Percentiles rank a stretch among this genome's conserved stretches.
These are phyloP conservation scores for Acronicta psi DNA, from an alignment of 2,888 invertebrate genomes.

Conservation along the genomic window DNA sequence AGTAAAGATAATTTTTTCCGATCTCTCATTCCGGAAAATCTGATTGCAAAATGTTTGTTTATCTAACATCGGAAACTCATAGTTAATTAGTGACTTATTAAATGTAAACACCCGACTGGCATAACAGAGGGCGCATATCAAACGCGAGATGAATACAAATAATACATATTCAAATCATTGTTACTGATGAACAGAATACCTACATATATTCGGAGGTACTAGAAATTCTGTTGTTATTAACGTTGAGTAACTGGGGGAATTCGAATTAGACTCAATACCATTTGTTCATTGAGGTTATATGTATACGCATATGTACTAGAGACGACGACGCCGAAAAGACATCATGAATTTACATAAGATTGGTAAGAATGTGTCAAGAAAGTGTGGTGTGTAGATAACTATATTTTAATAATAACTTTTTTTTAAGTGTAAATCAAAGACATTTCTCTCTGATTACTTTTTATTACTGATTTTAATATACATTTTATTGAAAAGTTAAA, in stretches of 20 bases:
- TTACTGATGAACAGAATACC: not conserved
- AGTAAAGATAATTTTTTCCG: too few relatives aligned
- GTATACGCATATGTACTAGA: not conserved
- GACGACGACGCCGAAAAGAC: too few relatives aligned
- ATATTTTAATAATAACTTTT: too few relatives aligned
- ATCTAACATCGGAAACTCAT: not conserved
- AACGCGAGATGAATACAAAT: slow-evolving; percentile 2
- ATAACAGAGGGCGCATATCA: not conserved
- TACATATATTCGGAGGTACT: not conserved
- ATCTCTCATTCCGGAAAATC: too few relatives aligned
- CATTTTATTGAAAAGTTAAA: too few relatives aligned
- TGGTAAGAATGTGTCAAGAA: too few relatives aligned
- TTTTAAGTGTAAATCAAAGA: too few relatives aligned
- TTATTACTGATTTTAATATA: too few relatives aligned
- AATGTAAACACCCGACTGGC: not conserved
- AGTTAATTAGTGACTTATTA: not conserved
- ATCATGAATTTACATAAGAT: too few relatives aligned
- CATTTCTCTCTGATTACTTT: too few relatives aligned
- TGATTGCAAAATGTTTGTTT: not conserved
- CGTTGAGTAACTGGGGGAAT: not conserved
- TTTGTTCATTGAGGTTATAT: not conserved
- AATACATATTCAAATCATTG: slow-evolving; percentile 4
- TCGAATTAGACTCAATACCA: not conserved
- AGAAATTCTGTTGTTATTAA: slow-evolving; percentile 6
- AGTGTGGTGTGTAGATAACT: too few relatives aligned